A percentile compares a stretch with the other conserved stretches of the same genome.
Evolutionary conservation across 1,140 invertebrate genomes (phyloP).

Genomic region (Coenobita brevimanus): DNA sequence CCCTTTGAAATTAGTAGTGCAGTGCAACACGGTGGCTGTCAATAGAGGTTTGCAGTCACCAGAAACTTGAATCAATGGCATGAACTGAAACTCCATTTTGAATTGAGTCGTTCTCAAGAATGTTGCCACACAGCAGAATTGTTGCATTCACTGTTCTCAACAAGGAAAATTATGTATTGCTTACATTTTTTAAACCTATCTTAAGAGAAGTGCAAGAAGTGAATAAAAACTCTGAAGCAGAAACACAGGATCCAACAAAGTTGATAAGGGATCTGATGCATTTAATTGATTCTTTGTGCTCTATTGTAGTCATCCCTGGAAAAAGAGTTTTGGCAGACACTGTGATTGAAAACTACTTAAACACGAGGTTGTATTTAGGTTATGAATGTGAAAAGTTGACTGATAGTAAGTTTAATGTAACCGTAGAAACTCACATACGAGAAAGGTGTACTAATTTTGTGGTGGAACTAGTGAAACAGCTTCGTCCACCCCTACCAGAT

Average conservation of each 20-base stretch:
- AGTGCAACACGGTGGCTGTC: neutral
- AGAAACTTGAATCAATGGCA: neutral
- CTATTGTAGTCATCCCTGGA: neutral
- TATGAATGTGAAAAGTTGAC: conserved; percentile 8
- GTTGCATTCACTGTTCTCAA: neutral
- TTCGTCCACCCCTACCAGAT: neutral
- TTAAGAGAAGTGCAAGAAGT: neutral
- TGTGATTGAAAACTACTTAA: neutral
- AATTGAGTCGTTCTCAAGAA: neutral
- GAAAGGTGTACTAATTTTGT: neutral
- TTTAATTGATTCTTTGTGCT: neutral
- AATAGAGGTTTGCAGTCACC: neutral
- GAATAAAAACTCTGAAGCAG: neutral
- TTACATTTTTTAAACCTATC: neutral
- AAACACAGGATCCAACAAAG: neutral
- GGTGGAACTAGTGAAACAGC: neutral
- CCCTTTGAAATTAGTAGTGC: too few relatives aligned
- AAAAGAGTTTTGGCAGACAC: neutral
- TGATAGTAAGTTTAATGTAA: neutral
- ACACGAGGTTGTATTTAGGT: neutral
- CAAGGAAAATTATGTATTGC: conserved; percentile 9
- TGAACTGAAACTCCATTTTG: neutral
- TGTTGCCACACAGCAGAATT: neutral
- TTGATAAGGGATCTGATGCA: neutral
- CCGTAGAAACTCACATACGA: neutral